phyloP scores from a whole-genome alignment of 2,797 vertebrate species.

The Apogon talboti region DNA sequence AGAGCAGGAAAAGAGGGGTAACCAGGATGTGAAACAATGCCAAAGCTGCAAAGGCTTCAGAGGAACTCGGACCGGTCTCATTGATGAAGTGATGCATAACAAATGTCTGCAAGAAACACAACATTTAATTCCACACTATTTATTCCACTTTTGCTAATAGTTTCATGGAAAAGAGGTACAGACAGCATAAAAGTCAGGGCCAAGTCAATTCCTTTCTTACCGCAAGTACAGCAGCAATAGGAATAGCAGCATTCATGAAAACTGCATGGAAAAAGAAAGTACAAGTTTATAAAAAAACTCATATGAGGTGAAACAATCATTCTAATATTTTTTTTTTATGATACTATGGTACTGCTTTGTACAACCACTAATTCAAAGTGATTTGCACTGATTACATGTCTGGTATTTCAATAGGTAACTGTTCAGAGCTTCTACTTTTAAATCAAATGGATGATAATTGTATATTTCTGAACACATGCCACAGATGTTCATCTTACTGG shows the following conservation, averaged over 20 bases:
- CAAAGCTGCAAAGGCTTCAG: slow-evolving; percentile 92
- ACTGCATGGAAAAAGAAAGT: slow-evolving; percentile 81
- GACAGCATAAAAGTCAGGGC: neutral
- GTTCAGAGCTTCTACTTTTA: no score
- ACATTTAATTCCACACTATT: neutral
- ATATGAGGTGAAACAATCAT: no score
- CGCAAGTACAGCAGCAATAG: slow-evolving; percentile 94
- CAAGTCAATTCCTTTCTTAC: slow-evolving; percentile 82
- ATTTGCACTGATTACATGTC: no score
- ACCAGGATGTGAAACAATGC: slow-evolving; percentile 97
- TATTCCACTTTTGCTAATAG: no score
- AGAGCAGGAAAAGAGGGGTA: slow-evolving; percentile 95
- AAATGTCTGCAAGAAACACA: slow-evolving; percentile 86
- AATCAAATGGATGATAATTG: no score
- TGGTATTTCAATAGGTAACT: no score
- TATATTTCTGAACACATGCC: no score
- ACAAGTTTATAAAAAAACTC: neutral
- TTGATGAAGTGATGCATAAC: slow-evolving; percentile 85
- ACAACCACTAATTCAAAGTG: no score
- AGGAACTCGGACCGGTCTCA: slow-evolving; percentile 76
- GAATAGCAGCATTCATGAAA: slow-evolving; percentile 98
- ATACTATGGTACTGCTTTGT: neutral
- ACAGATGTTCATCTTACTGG: slow-evolving; percentile 84
- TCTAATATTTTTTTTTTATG: no score
- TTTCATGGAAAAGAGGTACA: neutral